Evolutionary conservation across 2,797 vertebrate genomes (phyloP), one percentile per base, ranked within the genome.

Genomic region (Anisognathus igniventris): DNA sequence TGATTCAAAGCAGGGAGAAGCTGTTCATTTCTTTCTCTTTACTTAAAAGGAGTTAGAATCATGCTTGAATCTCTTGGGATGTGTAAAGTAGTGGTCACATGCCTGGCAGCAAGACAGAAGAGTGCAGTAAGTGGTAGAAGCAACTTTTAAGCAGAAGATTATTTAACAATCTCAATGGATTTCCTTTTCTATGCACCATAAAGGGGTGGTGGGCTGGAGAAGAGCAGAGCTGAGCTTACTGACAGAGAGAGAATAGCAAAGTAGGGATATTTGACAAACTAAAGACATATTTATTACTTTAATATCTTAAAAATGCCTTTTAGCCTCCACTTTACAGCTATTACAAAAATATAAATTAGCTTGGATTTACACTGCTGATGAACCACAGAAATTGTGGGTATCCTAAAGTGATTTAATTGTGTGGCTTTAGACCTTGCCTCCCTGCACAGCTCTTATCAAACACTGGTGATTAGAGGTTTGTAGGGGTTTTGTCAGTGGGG

Each of bases 91-190:
- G 28, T 18, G 12, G 56, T 57, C 50, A 76, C 39, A 78, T 54
- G 16, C 42, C 50, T 64, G 57, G 82, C 37, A 94, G 33, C 1
- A 1, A 68, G 31, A 73, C 27, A 73, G 64, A 92, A 54, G 93
- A 73, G 23, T 35, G 45, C 20, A 30, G 30, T 51, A 37, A 71
- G 73, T 48, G 24, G 31, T 58, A 40, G 87, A 95, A 91, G 42
- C 24, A 87, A 86, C 75, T 94, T 95, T 88, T n/a, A 90, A 87
- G 60, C 37, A 86, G 47, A 94, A 89, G 83, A 75, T 92, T 19
- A 82, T 92, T 60, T 65, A 74, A 61, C 27, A 78, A 53, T 21
- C 24, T 62, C 25, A 66, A 14, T 48, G 14, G 64, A 68, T 79
- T 95, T 33, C 11, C 37, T 83, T 90, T 61, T 88, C 47, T 24